These are phyloP conservation scores for Stichodactyla mertensii DNA, from an alignment of 64 coral and sea anemone species.

Conservation along the genomic window DNA sequence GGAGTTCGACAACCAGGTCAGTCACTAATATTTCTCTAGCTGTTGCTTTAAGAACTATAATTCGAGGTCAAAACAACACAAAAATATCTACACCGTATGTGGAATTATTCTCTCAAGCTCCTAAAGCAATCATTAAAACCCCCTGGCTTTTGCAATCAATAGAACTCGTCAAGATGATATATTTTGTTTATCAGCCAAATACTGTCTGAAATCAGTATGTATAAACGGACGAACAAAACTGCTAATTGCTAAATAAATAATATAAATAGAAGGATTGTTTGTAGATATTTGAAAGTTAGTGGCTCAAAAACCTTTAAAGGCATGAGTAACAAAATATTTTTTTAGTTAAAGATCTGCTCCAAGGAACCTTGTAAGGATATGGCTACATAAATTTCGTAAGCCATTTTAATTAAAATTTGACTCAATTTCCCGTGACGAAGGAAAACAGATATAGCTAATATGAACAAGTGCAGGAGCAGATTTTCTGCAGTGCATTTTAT, in stretches of 20 bases:
- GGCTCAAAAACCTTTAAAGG: no score
- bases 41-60: background rate
- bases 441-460: no score
- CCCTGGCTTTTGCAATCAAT: background rate
- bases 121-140: background rate
- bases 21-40: background rate
- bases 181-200: background rate
- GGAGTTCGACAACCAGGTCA: slow-evolving; percentile 65
- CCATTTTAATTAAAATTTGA: no score
- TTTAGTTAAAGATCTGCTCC: no score
- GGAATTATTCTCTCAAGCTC: background rate
- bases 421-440: no score
- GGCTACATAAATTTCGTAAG: no score
- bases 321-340: no score
- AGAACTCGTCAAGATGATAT: background rate
- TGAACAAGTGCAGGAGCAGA: no score
- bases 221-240: no score
- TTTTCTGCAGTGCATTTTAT: no score
- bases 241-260: background rate
- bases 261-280: background rate
- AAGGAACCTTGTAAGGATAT: no score
- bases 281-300: background rate
- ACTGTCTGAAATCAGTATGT: background rate
- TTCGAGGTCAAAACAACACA: background rate
- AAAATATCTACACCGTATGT: background rate